These are phyloP conservation scores for Microcebus tavaratra DNA, from an alignment of 2,113 vertebrate genomes.

Conservation along the genomic window DNA sequence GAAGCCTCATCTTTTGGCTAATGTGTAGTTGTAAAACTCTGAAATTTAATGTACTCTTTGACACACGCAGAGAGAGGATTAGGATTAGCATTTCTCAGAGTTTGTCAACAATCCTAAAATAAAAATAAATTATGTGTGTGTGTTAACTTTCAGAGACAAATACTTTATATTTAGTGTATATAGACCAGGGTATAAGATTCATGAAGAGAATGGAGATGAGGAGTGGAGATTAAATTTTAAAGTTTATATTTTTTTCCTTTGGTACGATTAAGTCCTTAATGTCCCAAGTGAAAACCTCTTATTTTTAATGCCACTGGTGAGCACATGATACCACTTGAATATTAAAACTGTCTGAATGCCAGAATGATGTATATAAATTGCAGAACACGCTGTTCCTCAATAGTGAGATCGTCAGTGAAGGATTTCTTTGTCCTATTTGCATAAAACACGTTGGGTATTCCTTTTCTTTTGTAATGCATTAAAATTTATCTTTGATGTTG, in stretches of 20 bases:
- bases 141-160: not conserved
- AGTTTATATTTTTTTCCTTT: not conserved
- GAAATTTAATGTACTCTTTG: not conserved
- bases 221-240: not conserved
- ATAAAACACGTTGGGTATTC: not conserved
- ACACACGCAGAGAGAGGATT: not conserved
- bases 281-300: not conserved
- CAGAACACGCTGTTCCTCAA: rapidly evolving
- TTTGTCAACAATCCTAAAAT: not conserved
- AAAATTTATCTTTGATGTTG: slow-evolving; percentile 8
- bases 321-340: not conserved
- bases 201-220: not conserved
- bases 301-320: not conserved
- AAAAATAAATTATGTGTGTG: not conserved
- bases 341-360: not conserved
- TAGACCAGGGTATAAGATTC: not conserved
- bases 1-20: not conserved
- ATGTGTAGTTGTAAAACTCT: not conserved
- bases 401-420: not conserved
- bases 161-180: not conserved
- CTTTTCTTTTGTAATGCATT: not conserved
- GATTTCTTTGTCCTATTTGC: slow-evolving; percentile 1
- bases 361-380: not conserved
- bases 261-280: not conserved
- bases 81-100: not conserved